Percentiles rank a stretch among this genome's conserved stretches.
Evolutionary conservation across 2,797 vertebrate genomes (phyloP).

Genomic region (Brachymystax lenok): DNA sequence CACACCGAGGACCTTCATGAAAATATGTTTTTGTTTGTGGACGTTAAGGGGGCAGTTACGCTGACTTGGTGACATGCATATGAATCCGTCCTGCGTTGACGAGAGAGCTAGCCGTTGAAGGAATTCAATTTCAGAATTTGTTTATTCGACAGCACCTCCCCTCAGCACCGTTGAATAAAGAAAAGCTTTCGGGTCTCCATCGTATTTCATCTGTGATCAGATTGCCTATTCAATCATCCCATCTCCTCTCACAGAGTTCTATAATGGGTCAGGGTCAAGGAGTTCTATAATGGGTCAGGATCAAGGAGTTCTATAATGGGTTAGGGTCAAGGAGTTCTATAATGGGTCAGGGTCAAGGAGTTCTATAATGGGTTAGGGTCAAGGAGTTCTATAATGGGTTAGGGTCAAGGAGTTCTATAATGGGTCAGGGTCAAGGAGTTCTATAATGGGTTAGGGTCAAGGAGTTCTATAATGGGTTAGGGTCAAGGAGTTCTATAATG

Average conservation of each 20-base stretch:
- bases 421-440: too few species aligned
- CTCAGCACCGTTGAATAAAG: background rate
- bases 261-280: background rate
- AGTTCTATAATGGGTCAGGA: background rate
- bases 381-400: too few species aligned
- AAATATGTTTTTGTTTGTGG: background rate
- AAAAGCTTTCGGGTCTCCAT: background rate
- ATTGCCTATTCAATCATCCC: background rate
- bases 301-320: too few species aligned
- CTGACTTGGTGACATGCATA: background rate
- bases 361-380: too few species aligned
- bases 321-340: too few species aligned
- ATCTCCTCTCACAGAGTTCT: background rate
- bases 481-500: too few species aligned
- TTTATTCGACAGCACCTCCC: background rate
- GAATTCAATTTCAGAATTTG: constrained; percentile 4
- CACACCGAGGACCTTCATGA: background rate
- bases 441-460: too few species aligned
- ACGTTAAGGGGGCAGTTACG: background rate
- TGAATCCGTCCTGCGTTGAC: background rate
- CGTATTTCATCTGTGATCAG: background rate
- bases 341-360: too few species aligned
- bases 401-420: too few species aligned
- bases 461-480: too few species aligned
- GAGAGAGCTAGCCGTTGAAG: background rate